These are phyloP conservation scores for Actias luna DNA, from an alignment of 2,888 invertebrate genomes.

Conservation along the genomic window DNA sequence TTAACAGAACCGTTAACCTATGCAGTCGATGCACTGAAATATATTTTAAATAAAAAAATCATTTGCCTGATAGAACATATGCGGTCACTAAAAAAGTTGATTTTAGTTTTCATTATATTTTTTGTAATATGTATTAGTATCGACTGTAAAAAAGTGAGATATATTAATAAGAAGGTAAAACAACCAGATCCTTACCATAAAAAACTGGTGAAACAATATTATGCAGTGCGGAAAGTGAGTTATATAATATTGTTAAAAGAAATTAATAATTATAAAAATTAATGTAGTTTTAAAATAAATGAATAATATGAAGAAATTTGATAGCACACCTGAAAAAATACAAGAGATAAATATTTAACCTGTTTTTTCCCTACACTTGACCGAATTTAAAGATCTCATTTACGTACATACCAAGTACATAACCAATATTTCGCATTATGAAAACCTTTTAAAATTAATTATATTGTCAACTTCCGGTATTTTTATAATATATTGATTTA, in stretches of 20 bases:
- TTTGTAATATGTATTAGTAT: neutral
- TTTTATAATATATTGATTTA: too few species aligned
- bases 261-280: too few species aligned
- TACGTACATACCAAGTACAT: too few species aligned
- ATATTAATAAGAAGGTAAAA: neutral
- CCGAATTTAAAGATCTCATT: too few species aligned
- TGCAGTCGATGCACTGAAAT: neutral
- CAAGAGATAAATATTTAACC: too few species aligned
- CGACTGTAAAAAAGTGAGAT: neutral
- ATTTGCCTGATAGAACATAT: neutral
- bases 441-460: too few species aligned
- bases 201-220: constrained; percentile 2
- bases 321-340: too few species aligned
- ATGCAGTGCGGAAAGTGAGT: neutral
- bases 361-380: too few species aligned
- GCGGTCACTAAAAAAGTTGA: neutral
- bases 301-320: too few species aligned
- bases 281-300: too few species aligned
- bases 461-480: too few species aligned
- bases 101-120: neutral
- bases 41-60: neutral
- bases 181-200: neutral
- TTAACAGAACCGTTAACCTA: neutral
- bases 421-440: too few species aligned
- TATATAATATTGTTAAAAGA: neutral